A percentile compares a stretch with the other conserved stretches of the same genome.
phyloP scores from a whole-genome alignment of 2,888 invertebrate species.

The Fragum whitleyi region DNA sequence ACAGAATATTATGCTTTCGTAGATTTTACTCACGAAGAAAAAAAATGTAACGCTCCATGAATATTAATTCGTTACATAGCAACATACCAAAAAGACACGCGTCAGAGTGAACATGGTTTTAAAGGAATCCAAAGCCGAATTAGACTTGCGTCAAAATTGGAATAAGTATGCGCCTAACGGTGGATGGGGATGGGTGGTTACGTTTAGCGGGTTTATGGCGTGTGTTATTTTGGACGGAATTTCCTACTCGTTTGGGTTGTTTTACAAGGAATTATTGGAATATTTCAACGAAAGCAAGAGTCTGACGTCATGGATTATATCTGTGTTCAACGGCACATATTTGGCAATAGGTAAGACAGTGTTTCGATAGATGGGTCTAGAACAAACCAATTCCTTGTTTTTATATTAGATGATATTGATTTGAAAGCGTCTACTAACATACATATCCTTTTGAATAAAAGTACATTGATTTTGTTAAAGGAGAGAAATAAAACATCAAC shows the following conservation, averaged over 20 bases:
- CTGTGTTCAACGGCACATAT: conserved; percentile 14
- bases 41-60: too few species aligned
- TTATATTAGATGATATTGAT: too few species aligned
- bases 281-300: not conserved
- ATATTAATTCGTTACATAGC: too few species aligned
- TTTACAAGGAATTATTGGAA: not conserved
- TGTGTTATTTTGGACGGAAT: conserved; percentile 8
- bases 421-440: too few species aligned
- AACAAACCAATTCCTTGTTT: too few species aligned
- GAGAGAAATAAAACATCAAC: too few species aligned
- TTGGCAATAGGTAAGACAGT: not conserved
- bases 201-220: conserved; percentile 11
- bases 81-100: too few species aligned
- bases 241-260: conserved; percentile 6
- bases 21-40: too few species aligned
- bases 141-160: not conserved
- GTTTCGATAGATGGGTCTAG: too few species aligned
- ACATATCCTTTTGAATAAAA: too few species aligned
- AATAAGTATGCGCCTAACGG: conserved; percentile 5
- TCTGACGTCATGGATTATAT: conserved; percentile 1
- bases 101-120: not conserved
- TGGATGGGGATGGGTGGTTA: conserved; percentile 19
- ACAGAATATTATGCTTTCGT: too few species aligned
- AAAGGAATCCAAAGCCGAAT: not conserved
- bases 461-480: too few species aligned